Base-by-base conservation (phyloP, 2,888 invertebrate genomes). In the Meandrusa payeni region DNA sequence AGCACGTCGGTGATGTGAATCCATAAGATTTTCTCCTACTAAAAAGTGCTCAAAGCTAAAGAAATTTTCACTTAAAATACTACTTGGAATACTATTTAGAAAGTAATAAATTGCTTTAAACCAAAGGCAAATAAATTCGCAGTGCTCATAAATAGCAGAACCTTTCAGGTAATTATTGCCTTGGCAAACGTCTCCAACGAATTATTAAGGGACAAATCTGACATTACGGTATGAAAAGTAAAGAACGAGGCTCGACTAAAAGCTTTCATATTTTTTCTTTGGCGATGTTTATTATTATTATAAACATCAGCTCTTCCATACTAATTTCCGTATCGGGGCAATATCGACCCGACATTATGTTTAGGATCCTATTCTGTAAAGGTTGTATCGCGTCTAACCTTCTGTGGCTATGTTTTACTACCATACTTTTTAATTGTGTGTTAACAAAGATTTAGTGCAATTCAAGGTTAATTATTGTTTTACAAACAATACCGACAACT, bases 321-420 rank as follows among this genome's bases (percentile, higher is more conserved):
- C 61, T 66, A 70, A 76, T 76, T 72, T 72, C 64, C 63, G 61
- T 69, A 69, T 69, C 56, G 62, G 55, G 46, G 49, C 44, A 46
- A 46, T 55, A 68, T 65, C 61, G 66, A 71, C 63, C 61, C 54
- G 47, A 50, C 47, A 50, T 55, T 54, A 58, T 45, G 51, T 59
- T 48, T 41, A 41, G 40, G 38, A 48, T 47, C 59, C 37, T 69
- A 67, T 74, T 72, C 69, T 58, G 57, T 29, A 7, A 33, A 33
- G 28, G 17, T 19, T 32, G 10, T 20, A 34, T 36, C 24, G 17
- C 3, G 9, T 28, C 6, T 5, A 22, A 23, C 23, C 7, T 13
- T 28, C 11, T 2, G 12, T 15, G 13, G 29, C 22, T 29, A 28
- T 7, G 22, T 19, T 31, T 44, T 31, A 10, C n/a, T 3, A 17